Evolutionary conservation across 2,113 vertebrate genomes (phyloP).

Genomic region (Myotis davidii): DNA sequence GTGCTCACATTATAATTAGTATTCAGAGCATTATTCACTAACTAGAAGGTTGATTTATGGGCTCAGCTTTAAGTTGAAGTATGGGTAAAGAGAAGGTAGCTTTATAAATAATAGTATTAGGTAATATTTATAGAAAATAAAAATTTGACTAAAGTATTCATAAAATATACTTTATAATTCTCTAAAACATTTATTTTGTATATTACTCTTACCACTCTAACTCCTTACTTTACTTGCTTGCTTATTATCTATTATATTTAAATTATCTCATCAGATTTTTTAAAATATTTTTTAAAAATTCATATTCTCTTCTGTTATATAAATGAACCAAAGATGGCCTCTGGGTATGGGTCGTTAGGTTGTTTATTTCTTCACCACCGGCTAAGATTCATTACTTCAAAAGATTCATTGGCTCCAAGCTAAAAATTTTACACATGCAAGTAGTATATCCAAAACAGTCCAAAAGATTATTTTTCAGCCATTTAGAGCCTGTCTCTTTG

Average conservation of each 20-base stretch:
- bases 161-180: not conserved
- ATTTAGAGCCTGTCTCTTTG: not conserved
- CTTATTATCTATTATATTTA: not conserved
- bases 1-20: constrained; percentile 34
- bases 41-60: not conserved
- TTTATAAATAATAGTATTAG: not conserved
- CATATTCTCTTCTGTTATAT: not conserved
- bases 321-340: not conserved
- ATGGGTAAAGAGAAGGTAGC: not conserved
- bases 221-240: not conserved
- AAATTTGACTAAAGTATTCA: not conserved
- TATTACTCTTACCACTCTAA: not conserved
- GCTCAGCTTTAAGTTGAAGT: not conserved
- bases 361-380: not conserved
- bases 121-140: not conserved
- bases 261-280: not conserved
- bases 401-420: not conserved
- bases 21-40: constrained; percentile 26
- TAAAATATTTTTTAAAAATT: not conserved
- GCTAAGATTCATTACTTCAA: not conserved
- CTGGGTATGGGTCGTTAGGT: not conserved
- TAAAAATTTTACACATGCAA: not conserved
- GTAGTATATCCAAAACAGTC: not conserved
- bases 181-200: not conserved
- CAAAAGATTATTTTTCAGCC: not conserved